A percentile compares a stretch with the other conserved stretches of the same genome.
phyloP scores from a whole-genome alignment of 2,113 vertebrate genomes.

The Neodon shergylaensis region DNA sequence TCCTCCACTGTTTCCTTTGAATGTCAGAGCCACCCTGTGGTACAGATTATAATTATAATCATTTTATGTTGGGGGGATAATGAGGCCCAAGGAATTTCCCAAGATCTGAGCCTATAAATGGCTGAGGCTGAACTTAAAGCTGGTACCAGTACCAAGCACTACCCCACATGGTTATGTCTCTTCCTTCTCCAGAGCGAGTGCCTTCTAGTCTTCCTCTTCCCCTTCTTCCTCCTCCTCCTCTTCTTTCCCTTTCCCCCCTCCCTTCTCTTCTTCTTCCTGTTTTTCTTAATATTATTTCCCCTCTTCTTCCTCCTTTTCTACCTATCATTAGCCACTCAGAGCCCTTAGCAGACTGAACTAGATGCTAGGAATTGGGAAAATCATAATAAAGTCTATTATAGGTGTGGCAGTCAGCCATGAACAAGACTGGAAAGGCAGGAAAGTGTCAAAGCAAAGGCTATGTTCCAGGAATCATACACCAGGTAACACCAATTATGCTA shows the following conservation, averaged over 20 bases:
- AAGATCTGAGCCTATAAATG: not conserved
- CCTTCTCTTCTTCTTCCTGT: not conserved
- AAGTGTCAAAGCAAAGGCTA: not conserved
- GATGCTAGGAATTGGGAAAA: not conserved
- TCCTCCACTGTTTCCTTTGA: not conserved
- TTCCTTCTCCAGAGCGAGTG: not conserved
- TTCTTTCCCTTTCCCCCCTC: fast-evolving
- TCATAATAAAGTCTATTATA: not conserved
- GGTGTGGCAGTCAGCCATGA: not conserved
- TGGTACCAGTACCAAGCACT: not conserved
- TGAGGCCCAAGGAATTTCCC: not conserved
- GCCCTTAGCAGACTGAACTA: not conserved
- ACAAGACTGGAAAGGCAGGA: not conserved
- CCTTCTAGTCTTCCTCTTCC: not conserved
- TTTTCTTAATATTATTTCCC: too few species aligned
- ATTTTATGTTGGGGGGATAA: not conserved
- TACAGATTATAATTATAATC: slow-evolving; percentile 19
- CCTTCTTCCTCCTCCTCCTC: not conserved
- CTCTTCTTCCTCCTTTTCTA: not conserved
- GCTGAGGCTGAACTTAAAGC: not conserved
- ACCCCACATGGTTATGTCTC: not conserved
- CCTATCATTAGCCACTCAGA: not conserved
- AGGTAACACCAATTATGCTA: not conserved
- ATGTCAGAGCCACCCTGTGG: slow-evolving; percentile 4
- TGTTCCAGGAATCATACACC: not conserved